Conservation (phyloP, 2,113 vertebrate species). For the Myiagra hebetior region DNA sequence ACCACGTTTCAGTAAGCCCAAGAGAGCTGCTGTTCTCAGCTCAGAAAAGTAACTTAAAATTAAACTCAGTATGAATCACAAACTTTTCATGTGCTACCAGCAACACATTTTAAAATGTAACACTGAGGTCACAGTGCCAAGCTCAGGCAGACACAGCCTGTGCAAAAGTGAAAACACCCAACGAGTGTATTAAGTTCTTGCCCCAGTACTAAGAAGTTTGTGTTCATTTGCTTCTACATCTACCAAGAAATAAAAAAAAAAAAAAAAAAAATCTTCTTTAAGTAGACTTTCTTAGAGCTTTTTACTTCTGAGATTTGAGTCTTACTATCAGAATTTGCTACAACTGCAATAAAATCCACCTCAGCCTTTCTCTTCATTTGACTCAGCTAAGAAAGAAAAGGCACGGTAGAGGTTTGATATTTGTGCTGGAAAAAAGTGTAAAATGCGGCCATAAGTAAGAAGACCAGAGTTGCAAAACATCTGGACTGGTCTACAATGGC, state of each 20-base stretch:
- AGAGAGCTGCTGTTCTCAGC: background rate
- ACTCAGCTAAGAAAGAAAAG: background rate
- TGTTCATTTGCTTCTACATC: background rate
- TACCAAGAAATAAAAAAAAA: background rate
- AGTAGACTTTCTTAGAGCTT: background rate
- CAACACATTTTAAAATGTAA: background rate
- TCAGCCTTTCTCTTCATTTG: background rate
- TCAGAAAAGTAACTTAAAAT: background rate
- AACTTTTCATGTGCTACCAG: background rate
- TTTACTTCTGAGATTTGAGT: background rate
- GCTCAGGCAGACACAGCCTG: background rate
- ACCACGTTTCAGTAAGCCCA: accelerated
- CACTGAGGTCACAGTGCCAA: background rate
- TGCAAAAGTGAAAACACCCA: background rate
- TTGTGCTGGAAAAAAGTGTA: background rate
- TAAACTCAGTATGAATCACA: background rate
- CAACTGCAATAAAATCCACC: background rate
- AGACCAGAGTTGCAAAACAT: background rate
- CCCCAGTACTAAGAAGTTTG: background rate
- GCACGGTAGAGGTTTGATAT: background rate
- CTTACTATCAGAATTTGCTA: background rate
- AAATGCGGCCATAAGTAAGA: background rate
- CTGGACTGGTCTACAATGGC: background rate
- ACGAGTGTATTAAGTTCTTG: accelerated
- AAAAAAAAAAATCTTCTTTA: background rate